Evolutionary conservation across 2,888 invertebrate species (phyloP).

Genomic region (Dolomedes plantarius): DNA sequence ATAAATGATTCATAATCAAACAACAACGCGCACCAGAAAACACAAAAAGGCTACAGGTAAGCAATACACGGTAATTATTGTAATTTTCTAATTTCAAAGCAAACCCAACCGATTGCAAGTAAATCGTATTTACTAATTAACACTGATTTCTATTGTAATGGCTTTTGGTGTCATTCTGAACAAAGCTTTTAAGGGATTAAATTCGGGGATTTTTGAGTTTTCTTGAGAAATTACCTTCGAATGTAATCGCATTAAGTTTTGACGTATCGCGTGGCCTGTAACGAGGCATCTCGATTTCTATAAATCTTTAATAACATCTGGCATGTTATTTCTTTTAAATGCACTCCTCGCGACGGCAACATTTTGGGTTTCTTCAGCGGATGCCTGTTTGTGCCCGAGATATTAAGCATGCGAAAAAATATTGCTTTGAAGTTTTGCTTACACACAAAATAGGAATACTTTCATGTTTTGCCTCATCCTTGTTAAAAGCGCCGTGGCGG

Average conservation of each 20-base stretch:
- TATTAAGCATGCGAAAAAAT: background rate
- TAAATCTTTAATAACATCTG: background rate
- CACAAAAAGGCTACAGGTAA: slow-evolving; percentile 3
- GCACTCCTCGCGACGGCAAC: too few relatives aligned
- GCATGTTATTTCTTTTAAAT: background rate
- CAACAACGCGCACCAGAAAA: background rate
- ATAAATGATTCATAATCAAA: slow-evolving; percentile 4
- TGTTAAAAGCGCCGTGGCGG: background rate
- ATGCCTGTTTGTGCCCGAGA: too few relatives aligned
- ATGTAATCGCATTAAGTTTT: slow-evolving; percentile 9
- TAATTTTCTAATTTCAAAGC: slow-evolving; percentile 14
- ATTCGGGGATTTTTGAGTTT: slow-evolving; percentile 4
- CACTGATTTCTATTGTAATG: slow-evolving; percentile 16
- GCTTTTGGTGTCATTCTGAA: slow-evolving; percentile 2
- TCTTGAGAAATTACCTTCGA: background rate
- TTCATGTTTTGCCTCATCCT: slow-evolving; percentile 10
- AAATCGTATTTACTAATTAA: slow-evolving; percentile 16
- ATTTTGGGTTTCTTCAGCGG: background rate
- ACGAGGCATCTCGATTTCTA: background rate
- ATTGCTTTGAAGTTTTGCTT: slow-evolving; percentile 5
- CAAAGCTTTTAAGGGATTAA: slow-evolving; percentile 12
- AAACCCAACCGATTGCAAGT: background rate
- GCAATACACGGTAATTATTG: slow-evolving; percentile 18
- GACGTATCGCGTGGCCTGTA: background rate
- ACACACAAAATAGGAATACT: slow-evolving; percentile 1